A percentile compares a stretch with the other conserved stretches of the same genome.
These are phyloP conservation scores for Asteroscopus sphinx DNA, from an alignment of 2,888 invertebrate species.

Conservation along the genomic window DNA sequence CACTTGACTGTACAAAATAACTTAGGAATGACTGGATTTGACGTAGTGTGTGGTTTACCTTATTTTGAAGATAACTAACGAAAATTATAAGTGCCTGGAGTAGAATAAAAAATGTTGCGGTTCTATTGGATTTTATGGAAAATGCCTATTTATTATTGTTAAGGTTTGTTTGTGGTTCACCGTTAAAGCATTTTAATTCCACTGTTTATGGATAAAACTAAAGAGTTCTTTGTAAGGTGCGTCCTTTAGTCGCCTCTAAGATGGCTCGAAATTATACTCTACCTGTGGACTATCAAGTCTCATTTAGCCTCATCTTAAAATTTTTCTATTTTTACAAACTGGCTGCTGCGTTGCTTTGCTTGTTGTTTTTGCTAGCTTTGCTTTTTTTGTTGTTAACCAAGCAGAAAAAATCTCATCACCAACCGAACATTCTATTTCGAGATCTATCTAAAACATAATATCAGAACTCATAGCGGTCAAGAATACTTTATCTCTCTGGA, in stretches of 20 bases:
- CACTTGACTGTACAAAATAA: too few relatives aligned
- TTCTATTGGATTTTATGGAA: background rate
- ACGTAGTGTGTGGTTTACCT: constrained; percentile 18
- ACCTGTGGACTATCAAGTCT: background rate
- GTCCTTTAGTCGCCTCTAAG: background rate
- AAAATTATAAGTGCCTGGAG: too few relatives aligned
- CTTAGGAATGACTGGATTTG: background rate
- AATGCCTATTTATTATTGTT: background rate
- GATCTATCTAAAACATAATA: constrained; percentile 12
- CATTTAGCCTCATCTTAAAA: background rate
- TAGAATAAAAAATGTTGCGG: background rate
- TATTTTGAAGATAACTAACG: constrained; percentile 10
- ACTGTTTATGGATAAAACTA: background rate
- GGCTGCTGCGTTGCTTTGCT: too few relatives aligned
- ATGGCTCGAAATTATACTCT: background rate
- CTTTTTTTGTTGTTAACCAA: background rate
- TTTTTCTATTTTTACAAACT: background rate
- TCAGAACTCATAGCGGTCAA: constrained; percentile 16
- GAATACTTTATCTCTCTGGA: constrained; percentile 10
- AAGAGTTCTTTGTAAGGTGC: background rate
- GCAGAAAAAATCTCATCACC: constrained; percentile 9
- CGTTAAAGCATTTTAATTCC: background rate
- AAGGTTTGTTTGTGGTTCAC: background rate
- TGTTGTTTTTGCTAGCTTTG: too few relatives aligned
- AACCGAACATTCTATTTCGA: constrained; percentile 9